Evolutionary conservation across 2,797 vertebrate species (phyloP).

Genomic region (Acestrorhynchus altus): DNA sequence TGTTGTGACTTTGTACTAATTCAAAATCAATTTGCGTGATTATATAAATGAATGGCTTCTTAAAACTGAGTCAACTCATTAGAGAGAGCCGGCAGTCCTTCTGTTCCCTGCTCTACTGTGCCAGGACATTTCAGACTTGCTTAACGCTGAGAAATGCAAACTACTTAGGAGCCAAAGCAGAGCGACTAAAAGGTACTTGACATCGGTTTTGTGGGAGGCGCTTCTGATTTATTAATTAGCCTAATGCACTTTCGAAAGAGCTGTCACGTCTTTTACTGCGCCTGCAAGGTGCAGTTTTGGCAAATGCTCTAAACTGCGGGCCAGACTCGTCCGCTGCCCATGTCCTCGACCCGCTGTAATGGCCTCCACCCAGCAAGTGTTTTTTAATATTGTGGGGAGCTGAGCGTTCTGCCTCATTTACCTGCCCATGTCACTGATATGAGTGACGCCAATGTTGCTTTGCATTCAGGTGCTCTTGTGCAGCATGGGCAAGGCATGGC

Average conservation of each 20-base stretch:
- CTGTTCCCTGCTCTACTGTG: no score
- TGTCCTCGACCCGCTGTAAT: conserved; percentile 59
- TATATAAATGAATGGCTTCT: conserved; percentile 16
- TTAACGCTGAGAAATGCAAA: conserved; percentile 1
- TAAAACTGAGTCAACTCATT: background rate
- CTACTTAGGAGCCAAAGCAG: conserved; percentile 18
- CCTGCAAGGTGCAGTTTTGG: conserved; percentile 48
- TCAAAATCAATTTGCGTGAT: conserved; percentile 11
- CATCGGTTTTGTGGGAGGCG: conserved; percentile 10
- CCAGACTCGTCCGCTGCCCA: conserved; percentile 21
- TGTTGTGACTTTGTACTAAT: conserved; percentile 8
- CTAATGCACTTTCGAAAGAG: conserved; percentile 64
- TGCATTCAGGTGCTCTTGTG: conserved; percentile 42
- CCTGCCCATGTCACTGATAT: conserved; percentile 68
- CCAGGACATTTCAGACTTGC: background rate
- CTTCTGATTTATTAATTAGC: conserved; percentile 68
- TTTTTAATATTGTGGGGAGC: conserved; percentile 70
- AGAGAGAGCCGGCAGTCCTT: background rate
- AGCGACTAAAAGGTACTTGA: conserved; percentile 7
- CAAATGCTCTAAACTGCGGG: conserved; percentile 26
- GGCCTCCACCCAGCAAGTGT: conserved; percentile 58
- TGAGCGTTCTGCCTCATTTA: conserved; percentile 67
- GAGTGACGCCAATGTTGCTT: conserved; percentile 61
- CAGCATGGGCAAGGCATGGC: background rate
- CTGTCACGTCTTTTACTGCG: conserved; percentile 41